Conservation (phyloP, 2,113 vertebrate genomes). For the Ceratotherium simum region DNA sequence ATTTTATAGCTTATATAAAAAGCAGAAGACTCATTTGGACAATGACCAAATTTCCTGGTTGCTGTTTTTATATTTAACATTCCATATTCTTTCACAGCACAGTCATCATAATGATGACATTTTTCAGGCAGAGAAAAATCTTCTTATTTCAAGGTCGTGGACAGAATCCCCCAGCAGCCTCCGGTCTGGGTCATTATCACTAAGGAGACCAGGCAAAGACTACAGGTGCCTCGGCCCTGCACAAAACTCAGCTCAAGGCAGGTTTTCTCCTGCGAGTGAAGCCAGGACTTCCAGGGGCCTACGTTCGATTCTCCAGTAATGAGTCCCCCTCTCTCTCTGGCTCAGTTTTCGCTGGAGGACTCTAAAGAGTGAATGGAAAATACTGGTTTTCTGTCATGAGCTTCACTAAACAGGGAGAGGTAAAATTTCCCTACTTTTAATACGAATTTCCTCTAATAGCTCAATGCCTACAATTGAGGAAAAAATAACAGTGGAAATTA, state of each 20-base stretch:
- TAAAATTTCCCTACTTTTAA: slow-evolving; percentile 10
- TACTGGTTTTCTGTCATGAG: background rate
- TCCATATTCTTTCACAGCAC: background rate
- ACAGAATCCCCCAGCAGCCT: background rate
- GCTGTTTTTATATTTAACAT: slow-evolving; percentile 37
- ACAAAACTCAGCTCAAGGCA: background rate
- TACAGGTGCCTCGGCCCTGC: background rate
- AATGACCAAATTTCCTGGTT: background rate
- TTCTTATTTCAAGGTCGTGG: slow-evolving; percentile 15
- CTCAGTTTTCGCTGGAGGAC: background rate
- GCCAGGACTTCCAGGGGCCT: background rate
- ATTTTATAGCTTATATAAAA: slow-evolving; percentile 37
- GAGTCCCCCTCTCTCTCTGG: background rate
- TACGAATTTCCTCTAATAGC: background rate
- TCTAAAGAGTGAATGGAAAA: background rate
- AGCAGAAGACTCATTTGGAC: slow-evolving; percentile 4
- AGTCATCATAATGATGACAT: background rate
- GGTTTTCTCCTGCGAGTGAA: background rate
- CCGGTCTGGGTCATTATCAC: background rate
- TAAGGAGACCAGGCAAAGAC: background rate
- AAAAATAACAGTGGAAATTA: background rate
- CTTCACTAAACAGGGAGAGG: background rate
- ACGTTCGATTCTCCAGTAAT: background rate
- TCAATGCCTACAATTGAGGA: background rate
- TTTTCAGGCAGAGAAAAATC: slow-evolving; percentile 48